These are phyloP conservation scores for Melanocharis versteri DNA, from an alignment of 2,113 vertebrate genomes.

Conservation along the genomic window DNA sequence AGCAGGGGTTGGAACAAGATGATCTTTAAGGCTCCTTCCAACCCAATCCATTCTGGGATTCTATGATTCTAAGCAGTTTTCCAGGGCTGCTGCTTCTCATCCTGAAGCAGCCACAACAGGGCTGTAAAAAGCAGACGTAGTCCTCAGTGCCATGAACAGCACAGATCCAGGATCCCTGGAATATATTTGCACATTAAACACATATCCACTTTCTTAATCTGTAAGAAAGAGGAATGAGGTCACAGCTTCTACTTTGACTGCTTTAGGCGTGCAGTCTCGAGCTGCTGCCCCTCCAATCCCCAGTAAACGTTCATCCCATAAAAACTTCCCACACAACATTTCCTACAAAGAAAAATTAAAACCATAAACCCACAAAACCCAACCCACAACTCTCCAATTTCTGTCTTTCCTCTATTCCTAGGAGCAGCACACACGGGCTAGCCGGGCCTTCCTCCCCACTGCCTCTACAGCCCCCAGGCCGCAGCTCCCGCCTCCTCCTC, in stretches of 20 bases:
- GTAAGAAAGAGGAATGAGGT: too few species aligned
- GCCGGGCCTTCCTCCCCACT: neutral
- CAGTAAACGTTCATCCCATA: neutral
- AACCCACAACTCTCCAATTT: neutral
- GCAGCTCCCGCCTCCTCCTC: neutral
- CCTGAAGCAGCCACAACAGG: neutral
- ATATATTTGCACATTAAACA: neutral
- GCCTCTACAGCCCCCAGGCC: neutral
- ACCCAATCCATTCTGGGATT: neutral
- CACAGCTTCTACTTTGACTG: neutral
- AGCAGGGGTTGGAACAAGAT: neutral
- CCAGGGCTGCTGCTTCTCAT: neutral
- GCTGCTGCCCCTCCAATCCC: neutral
- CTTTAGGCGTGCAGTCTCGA: neutral
- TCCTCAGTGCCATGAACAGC: neutral
- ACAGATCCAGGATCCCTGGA: neutral
- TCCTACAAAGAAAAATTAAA: neutral
- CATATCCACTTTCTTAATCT: fast-evolving
- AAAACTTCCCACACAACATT: neutral
- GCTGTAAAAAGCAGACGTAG: neutral
- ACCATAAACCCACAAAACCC: neutral
- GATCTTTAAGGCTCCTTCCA: neutral
- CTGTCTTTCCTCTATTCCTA: neutral
- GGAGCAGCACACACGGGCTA: neutral
- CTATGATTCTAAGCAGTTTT: neutral